These are phyloP conservation scores for Unio pictorum DNA, from an alignment of 2,888 invertebrate genomes.

Conservation along the genomic window DNA sequence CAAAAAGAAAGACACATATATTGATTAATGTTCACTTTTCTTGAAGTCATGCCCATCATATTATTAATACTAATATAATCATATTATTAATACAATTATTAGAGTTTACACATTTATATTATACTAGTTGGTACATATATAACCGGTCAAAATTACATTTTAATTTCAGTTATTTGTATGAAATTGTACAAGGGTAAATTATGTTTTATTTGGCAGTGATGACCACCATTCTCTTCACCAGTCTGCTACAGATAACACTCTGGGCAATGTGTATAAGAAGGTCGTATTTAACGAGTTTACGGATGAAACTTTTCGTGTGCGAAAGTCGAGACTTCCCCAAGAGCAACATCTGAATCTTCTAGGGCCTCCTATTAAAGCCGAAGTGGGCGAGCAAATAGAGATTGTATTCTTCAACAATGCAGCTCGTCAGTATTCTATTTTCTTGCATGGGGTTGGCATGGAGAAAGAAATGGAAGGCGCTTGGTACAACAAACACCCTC, in stretches of 20 bases:
- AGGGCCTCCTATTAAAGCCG: constrained; percentile 47
- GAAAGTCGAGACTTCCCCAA: constrained; percentile 22
- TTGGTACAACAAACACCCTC: constrained; percentile 16
- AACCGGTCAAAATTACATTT: not conserved
- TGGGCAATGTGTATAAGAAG: constrained; percentile 47
- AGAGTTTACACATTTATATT: too few relatives aligned
- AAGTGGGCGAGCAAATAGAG: constrained; percentile 44
- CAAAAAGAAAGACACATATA: too few relatives aligned
- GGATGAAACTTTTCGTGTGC: constrained; percentile 31
- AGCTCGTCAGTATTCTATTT: constrained; percentile 41
- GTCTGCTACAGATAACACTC: constrained; percentile 19
- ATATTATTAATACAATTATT: too few relatives aligned
- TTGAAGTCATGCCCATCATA: too few relatives aligned
- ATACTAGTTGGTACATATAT: not conserved
- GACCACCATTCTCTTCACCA: constrained; percentile 30
- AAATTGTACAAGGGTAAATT: not conserved
- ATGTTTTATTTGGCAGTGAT: constrained; percentile 17
- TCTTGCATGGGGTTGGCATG: constrained; percentile 46
- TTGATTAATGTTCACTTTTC: too few relatives aligned
- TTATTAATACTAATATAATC: too few relatives aligned
- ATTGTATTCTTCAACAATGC: constrained; percentile 46
- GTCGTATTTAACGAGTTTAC: constrained; percentile 46
- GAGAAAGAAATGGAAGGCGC: constrained; percentile 44
- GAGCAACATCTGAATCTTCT: constrained; percentile 47
- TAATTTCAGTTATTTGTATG: not conserved